These are phyloP conservation scores for Drosophila murphyi DNA, from an alignment of 1,140 invertebrate genomes.

Conservation along the genomic window DNA sequence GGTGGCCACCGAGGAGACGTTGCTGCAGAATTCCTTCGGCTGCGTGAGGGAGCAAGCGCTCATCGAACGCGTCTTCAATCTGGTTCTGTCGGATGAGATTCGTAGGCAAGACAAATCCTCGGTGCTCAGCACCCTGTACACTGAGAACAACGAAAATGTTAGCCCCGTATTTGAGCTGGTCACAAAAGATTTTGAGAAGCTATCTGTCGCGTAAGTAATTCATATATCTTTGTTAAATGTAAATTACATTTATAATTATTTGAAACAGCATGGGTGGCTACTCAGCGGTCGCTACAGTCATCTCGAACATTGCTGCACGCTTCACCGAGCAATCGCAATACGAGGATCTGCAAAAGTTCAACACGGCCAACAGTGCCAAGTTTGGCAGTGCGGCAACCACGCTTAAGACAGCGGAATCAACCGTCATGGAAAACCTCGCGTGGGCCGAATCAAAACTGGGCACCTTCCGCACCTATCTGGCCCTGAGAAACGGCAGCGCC, in stretches of 20 bases:
- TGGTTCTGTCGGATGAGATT: conserved; percentile 75
- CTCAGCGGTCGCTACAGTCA: conserved; percentile 82
- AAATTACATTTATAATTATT: conserved; percentile 17
- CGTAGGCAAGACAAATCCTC: conserved; percentile 83
- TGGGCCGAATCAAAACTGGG: conserved; percentile 58
- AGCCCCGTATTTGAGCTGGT: conserved; percentile 85
- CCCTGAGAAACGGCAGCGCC: conserved; percentile 54
- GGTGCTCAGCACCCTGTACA: conserved; percentile 84
- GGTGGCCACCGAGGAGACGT: conserved; percentile 86
- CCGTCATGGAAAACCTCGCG: conserved; percentile 56
- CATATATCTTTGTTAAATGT: background rate
- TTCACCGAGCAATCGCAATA: conserved; percentile 85
- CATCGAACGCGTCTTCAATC: conserved; percentile 79
- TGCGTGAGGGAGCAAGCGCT: conserved; percentile 85
- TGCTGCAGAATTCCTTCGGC: conserved; percentile 86
- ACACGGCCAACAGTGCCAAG: conserved; percentile 35
- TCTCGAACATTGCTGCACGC: conserved; percentile 85
- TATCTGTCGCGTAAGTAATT: conserved; percentile 85
- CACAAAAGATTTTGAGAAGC: conserved; percentile 63
- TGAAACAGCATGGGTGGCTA: conserved; percentile 76
- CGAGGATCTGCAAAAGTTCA: conserved; percentile 62
- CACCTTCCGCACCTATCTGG: conserved; percentile 60
- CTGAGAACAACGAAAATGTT: conserved; percentile 84
- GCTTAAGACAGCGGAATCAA: conserved; percentile 47
- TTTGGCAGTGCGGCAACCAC: conserved; percentile 65